These are phyloP conservation scores for Rhinolophus ferrumequinum DNA, from an alignment of 2,113 vertebrate genomes.

Conservation along the genomic window DNA sequence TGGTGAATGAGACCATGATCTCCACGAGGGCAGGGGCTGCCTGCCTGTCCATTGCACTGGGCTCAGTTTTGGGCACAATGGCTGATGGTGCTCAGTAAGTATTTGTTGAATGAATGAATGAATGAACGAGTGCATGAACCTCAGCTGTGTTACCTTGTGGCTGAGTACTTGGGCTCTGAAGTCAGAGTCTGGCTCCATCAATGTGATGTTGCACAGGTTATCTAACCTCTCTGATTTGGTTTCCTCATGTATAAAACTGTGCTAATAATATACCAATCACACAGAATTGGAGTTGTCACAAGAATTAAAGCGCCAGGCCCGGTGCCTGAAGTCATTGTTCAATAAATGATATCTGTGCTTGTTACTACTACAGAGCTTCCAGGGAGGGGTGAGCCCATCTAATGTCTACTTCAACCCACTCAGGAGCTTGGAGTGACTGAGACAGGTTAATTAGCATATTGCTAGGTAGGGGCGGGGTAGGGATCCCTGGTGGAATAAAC, in stretches of 20 bases:
- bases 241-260: not conserved
- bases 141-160: not conserved
- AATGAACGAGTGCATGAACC: fast-evolving
- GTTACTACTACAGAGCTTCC: not conserved
- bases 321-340: not conserved
- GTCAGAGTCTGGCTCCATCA: not conserved
- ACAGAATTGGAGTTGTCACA: not conserved
- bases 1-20: not conserved
- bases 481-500: too few relatives aligned
- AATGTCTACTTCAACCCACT: fast-evolving
- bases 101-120: not conserved
- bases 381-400: not conserved
- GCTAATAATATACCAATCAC: not conserved
- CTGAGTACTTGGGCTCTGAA: not conserved
- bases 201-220: not conserved
- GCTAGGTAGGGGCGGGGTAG: too few relatives aligned
- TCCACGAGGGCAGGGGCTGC: not conserved
- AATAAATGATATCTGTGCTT: not conserved
- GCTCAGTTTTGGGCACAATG: not conserved
- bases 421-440: not conserved
- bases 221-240: not conserved
- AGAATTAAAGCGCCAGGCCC: not conserved
- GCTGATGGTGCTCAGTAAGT: not conserved
- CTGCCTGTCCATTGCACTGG: not conserved
- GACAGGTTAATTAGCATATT: too few relatives aligned